phyloP scores from a whole-genome alignment of 2,888 invertebrate genomes.

The Oeneis ivallda region DNA sequence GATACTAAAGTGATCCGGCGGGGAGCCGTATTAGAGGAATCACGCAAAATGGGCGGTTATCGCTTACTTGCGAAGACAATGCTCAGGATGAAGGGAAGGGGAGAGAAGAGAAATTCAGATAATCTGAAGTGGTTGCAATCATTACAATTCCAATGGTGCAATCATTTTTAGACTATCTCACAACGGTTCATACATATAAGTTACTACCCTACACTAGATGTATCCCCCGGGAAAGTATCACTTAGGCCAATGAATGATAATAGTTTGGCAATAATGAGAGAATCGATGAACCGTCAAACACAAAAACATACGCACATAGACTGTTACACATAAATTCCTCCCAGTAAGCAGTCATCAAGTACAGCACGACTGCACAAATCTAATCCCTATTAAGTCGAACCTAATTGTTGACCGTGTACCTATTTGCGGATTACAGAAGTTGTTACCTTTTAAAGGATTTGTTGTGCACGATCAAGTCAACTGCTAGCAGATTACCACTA shows the following conservation, averaged over 20 bases:
- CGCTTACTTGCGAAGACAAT: too few species aligned
- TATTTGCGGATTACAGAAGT: conserved; percentile 9
- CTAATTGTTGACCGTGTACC: conserved; percentile 11
- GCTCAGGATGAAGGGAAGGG: too few species aligned
- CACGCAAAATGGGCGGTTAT: too few species aligned
- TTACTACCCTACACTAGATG: too few species aligned
- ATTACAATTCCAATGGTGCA: too few species aligned
- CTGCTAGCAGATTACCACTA: background rate
- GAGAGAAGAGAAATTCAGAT: too few species aligned
- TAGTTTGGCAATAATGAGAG: background rate
- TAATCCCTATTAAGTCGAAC: conserved; percentile 6
- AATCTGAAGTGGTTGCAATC: too few species aligned
- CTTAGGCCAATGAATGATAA: background rate
- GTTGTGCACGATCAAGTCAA: conserved; percentile 3
- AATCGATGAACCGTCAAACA: background rate
- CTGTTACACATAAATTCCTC: background rate
- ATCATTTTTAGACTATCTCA: too few species aligned
- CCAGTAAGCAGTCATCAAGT: background rate
- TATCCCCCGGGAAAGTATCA: too few species aligned
- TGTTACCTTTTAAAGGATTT: conserved; percentile 8
- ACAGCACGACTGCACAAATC: background rate
- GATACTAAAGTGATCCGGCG: too few species aligned
- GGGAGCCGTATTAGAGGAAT: too few species aligned
- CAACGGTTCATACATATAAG: too few species aligned
- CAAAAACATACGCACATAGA: background rate